These are phyloP conservation scores for Rhogogaster chlorosoma DNA, from an alignment of 2,888 invertebrate genomes.

Conservation along the genomic window DNA sequence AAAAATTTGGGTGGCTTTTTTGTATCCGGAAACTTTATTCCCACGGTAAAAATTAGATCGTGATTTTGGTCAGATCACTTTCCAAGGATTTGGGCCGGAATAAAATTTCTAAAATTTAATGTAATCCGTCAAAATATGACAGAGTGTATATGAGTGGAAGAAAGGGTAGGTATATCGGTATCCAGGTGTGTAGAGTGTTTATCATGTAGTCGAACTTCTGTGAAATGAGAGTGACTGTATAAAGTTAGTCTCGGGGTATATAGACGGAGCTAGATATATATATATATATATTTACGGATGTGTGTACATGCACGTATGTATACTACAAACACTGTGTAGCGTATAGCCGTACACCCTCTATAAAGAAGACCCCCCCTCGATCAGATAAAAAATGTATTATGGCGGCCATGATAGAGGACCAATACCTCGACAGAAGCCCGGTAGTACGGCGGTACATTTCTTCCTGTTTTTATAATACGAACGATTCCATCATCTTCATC, in stretches of 20 bases:
- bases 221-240: constrained; percentile 52
- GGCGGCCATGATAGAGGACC: constrained; percentile 77
- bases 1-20: too few species aligned
- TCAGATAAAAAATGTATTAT: constrained; percentile 78
- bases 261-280: background rate
- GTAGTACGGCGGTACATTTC: constrained; percentile 37
- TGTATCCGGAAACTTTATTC: too few species aligned
- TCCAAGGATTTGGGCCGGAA: too few species aligned
- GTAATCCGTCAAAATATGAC: background rate
- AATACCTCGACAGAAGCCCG: constrained; percentile 71
- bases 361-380: constrained; percentile 78
- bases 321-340: constrained; percentile 49
- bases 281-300: background rate
- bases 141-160: background rate
- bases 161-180: background rate
- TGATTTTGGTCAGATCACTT: too few species aligned
- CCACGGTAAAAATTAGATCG: too few species aligned
- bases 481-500: constrained; percentile 38
- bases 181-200: background rate
- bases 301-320: background rate
- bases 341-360: constrained; percentile 71
- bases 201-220: constrained; percentile 47
- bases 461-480: constrained; percentile 31
- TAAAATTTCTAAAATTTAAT: background rate
- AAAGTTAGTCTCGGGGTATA: constrained; percentile 11